phyloP scores from a whole-genome alignment of 2,113 vertebrate species.

The Gnathonemus longibarbis region DNA sequence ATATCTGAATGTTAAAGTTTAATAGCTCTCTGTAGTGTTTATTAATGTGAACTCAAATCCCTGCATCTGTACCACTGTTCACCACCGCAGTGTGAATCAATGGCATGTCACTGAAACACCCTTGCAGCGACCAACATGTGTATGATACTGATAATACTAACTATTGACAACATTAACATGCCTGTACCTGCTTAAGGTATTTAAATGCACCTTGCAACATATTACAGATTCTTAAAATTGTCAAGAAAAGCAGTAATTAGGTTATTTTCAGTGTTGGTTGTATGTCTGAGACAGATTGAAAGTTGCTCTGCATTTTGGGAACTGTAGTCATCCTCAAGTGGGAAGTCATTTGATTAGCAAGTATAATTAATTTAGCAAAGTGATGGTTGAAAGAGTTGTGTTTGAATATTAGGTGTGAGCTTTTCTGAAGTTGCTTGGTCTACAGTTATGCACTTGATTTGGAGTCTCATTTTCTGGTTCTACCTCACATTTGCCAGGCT shows the following conservation, averaged over 20 bases:
- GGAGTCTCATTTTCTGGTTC: conserved; percentile 31
- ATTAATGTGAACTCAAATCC: background rate
- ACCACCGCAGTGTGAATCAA: background rate
- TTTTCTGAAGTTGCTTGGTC: conserved; percentile 4
- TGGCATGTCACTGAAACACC: background rate
- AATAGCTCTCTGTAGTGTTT: background rate
- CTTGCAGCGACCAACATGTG: background rate
- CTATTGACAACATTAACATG: background rate
- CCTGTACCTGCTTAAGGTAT: background rate
- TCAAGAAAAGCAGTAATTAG: background rate
- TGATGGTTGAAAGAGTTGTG: background rate
- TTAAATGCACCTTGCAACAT: background rate
- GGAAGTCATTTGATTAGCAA: background rate
- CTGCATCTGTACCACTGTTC: background rate
- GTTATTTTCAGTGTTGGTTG: background rate
- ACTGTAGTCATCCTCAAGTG: background rate
- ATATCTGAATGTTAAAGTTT: background rate
- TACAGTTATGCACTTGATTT: conserved; percentile 11
- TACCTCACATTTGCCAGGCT: conserved; percentile 43
- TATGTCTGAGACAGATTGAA: background rate
- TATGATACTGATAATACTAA: background rate
- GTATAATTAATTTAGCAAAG: background rate
- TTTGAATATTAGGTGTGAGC: background rate
- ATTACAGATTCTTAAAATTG: background rate
- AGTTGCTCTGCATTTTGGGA: conserved; percentile 3